phyloP scores from a whole-genome alignment of 2,888 invertebrate species.

The Drosophila kuntzei region DNA sequence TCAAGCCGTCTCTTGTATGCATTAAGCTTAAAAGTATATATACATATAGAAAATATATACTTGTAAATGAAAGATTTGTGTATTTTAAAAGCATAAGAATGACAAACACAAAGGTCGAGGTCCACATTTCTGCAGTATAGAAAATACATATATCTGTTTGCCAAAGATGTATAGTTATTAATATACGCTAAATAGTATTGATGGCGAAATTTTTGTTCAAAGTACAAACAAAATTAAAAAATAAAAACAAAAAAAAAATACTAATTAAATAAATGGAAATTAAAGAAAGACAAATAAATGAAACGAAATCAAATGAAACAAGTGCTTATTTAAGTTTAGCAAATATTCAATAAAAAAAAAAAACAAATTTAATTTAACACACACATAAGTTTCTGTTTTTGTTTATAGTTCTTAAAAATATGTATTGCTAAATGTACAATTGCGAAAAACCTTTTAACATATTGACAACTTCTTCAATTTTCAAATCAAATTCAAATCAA shows the following conservation, averaged over 20 bases:
- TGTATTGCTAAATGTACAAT: conserved; percentile 43
- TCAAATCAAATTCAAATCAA: conserved; percentile 56
- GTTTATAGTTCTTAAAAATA: conserved; percentile 72
- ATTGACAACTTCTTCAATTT: conserved; percentile 74
- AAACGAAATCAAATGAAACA: conserved; percentile 31
- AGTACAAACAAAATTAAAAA: conserved; percentile 65
- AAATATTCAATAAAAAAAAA: conserved; percentile 31
- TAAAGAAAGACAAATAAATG: conserved; percentile 12
- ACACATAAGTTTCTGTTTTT: conserved; percentile 79
- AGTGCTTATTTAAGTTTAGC: conserved; percentile 70
- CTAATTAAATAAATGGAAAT: conserved; percentile 15
- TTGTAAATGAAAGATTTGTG: conserved; percentile 71
- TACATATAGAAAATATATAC: conserved; percentile 56
- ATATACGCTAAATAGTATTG: conserved; percentile 83
- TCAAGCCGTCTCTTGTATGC: conserved; percentile 82
- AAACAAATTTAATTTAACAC: conserved; percentile 39
- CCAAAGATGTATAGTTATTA: conserved; percentile 81
- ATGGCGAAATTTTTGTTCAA: conserved; percentile 85
- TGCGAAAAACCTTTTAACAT: conserved; percentile 59
- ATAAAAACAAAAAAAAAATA: conserved; percentile 26
- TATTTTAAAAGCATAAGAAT: conserved; percentile 69
- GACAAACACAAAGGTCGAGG: conserved; percentile 84
- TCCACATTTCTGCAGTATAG: conserved; percentile 84
- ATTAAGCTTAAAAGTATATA: conserved; percentile 76
- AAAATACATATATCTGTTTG: conserved; percentile 77